Evolutionary conservation across 2,113 vertebrate genomes (phyloP), one percentile per base, ranked within the genome.

Genomic region (Cnemophilus loriae): DNA sequence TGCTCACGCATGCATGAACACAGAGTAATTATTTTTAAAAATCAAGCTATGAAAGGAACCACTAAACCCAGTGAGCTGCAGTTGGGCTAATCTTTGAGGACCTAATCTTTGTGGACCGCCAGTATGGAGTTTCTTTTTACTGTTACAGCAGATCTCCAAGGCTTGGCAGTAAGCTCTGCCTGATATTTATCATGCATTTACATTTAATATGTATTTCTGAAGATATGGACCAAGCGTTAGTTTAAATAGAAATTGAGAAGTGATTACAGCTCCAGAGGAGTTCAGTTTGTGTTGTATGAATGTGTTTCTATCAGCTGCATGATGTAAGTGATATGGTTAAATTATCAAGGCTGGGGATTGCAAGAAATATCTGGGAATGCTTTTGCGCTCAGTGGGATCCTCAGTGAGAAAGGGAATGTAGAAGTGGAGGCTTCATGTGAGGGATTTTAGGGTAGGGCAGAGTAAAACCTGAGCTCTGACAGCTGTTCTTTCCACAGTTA

Each of bases 201-300:
- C 6, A 8, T 83, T 73, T 65, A 49, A 32, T 55, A 39, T 10
- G 2, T 44, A 30, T 84, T 88, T 96, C 68, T 74, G 41, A 76
- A 92, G 83, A 69, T 69, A 59, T 0, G 0, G 44, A 9, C 61
- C 9, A 44, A 73, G 57, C 0, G 0, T 49, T 50, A 37, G 39
- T 69, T 90, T 80, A 63, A 63, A 28, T 60, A 80, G 15, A 76
- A 85, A 79, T 41, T 28, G 53, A 52, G 55, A 78, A 21, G 16
- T 35, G 16, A 37, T 71, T 83, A 4, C 28, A 44, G 19, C 37
- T 65, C 41, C 37, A 69, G 12, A 90, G 7, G 18, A 46, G 22
- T 57, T 86, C 61, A 26, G 9, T 80, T 86, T 53, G 37, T 26
- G 7, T 60, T 92, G 26, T 32, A 17, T 57, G 20, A 81, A 61